phyloP scores from a whole-genome alignment of 2,113 vertebrate species.

The Scomber japonicus region DNA sequence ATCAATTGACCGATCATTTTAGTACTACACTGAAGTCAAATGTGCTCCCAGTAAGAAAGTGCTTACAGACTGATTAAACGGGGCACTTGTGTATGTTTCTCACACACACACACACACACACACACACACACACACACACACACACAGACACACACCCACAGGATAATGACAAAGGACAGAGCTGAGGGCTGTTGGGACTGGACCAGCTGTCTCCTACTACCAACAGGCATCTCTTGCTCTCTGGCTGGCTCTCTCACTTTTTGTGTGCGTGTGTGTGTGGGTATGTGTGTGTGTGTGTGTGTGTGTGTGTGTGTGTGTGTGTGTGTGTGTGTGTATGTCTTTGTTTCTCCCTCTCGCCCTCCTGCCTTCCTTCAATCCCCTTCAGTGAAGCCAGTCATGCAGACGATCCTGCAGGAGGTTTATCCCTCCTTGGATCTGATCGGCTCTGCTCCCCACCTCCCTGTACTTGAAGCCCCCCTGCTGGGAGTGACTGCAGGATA shows the following conservation, averaged over 20 bases:
- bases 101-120: neutral
- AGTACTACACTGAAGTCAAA: neutral
- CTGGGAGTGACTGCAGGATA: slow-evolving; percentile 28
- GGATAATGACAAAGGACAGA: slow-evolving; percentile 15
- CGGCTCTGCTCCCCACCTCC: slow-evolving; percentile 21
- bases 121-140: too few relatives aligned
- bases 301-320: neutral
- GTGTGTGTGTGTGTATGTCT: slow-evolving; percentile 7
- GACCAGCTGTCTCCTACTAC: slow-evolving; percentile 26
- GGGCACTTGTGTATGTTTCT: neutral
- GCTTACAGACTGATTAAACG: too few relatives aligned
- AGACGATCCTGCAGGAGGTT: slow-evolving; percentile 41
- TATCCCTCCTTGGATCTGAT: slow-evolving; percentile 35
- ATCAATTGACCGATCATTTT: too few relatives aligned
- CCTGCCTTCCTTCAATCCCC: slow-evolving; percentile 36
- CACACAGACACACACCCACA: neutral
- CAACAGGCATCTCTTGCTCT: slow-evolving; percentile 28
- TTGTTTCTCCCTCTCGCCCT: slow-evolving; percentile 1
- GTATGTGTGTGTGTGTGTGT: neutral
- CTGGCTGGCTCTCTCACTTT: slow-evolving; percentile 6
- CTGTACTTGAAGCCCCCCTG: slow-evolving; percentile 40
- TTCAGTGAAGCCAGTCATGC: slow-evolving; percentile 38
- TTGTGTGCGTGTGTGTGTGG: neutral
- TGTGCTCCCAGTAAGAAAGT: neutral
- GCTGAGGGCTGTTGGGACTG: slow-evolving; percentile 2